Base-by-base conservation (phyloP, 2,888 invertebrate genomes). In the Drosophila longiperda region DNA sequence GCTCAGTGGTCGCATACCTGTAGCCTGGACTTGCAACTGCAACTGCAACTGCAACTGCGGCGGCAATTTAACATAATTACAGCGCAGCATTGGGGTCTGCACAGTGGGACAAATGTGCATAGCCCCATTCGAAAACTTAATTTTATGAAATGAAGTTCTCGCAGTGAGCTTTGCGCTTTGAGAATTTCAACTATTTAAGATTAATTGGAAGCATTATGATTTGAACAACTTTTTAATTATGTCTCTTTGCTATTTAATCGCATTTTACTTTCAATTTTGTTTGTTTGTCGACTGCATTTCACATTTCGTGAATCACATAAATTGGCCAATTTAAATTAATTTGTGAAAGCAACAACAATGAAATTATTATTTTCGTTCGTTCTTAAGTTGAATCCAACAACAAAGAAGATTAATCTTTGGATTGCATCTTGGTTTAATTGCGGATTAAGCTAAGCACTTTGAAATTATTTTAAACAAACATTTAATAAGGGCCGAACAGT, bases 31-130 rank as follows among this genome's bases (percentile, higher is more conserved):
- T 54, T 40, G 57, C 61, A 11, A 57, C 42, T 38, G 53, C 34
- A 29, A 26, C 26, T 26, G 49, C 11, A 33, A 72, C 20, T 64
- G 62, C 38, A 48, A 53, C 33, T 53, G 52, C 83, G 83, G 89
- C 80, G 72, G 90, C 90, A 90, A 80, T 90, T 85, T 86, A 89
- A 86, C 88, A 89, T 85, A 85, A 85, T 85, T 90, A 86, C 81
- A 86, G 69, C 72, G 38, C 59, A 62, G 45, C 57, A 50, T 20
- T 38, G 53, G 8, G 40, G 7, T 6, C 57, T 40, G 60, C 75
- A 83, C 82, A 65, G 87, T 87, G 89, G 67, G 32, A n/a, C 65
- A 69, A 65, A 32, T 36, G 8, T 36, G 49, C 11, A 15, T 20
- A 8, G 45, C n/a, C 26, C 17, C 23, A 34, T 29, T 15, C 52